Conservation (phyloP, 2,888 invertebrate species). For the Eupithecia vulgata region DNA sequence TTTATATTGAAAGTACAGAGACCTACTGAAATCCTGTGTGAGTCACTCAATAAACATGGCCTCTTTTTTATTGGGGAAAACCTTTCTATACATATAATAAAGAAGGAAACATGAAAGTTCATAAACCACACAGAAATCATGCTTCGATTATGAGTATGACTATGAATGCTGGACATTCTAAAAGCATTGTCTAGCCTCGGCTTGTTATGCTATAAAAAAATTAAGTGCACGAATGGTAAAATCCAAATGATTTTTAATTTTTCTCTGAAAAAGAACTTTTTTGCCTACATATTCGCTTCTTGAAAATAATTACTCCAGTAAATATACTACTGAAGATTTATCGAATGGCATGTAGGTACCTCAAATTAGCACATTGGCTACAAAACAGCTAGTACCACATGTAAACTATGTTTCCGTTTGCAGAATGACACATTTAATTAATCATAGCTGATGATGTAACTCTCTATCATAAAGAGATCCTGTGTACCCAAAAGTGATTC, state of each 20-base stretch:
- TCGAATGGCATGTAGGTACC: background rate
- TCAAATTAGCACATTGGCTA: constrained; percentile 21
- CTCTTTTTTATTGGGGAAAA: background rate
- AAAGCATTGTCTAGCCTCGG: background rate
- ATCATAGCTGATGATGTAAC: constrained; percentile 29
- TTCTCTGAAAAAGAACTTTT: background rate
- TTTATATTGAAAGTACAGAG: background rate
- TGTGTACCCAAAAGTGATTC: constrained; percentile 21
- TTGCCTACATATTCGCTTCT: background rate
- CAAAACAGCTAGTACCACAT: background rate
- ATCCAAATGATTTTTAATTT: background rate
- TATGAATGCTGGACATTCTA: background rate
- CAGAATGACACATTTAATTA: constrained; percentile 28
- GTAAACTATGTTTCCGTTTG: constrained; percentile 20
- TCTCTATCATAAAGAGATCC: constrained; percentile 11
- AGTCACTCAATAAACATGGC: background rate
- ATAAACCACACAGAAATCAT: background rate
- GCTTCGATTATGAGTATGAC: background rate
- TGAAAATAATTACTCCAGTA: background rate
- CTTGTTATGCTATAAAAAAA: background rate
- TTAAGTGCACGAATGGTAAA: background rate
- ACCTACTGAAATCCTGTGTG: background rate
- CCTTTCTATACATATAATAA: background rate
- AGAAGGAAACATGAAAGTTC: background rate
- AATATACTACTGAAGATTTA: background rate